These are phyloP conservation scores for Chironex yamaguchii DNA, from an alignment of 30 jellyfish, hydroid and myxozoan species.

Conservation along the genomic window DNA sequence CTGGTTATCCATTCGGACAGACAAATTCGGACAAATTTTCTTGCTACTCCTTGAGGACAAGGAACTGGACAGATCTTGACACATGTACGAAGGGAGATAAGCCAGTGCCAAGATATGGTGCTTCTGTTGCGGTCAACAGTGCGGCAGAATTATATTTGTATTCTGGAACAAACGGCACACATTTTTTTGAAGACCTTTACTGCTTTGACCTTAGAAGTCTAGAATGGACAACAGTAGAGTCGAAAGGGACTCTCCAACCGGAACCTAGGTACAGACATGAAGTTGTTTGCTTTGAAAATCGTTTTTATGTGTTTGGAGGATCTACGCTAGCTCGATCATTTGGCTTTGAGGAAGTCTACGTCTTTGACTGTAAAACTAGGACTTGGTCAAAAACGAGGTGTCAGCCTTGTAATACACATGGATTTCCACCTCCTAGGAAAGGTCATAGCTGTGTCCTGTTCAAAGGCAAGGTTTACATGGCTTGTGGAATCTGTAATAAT, in stretches of 20 bases:
- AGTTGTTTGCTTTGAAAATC: constrained; percentile 29
- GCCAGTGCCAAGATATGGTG: constrained; percentile 83
- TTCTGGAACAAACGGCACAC: constrained; percentile 82
- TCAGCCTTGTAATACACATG: constrained; percentile 25
- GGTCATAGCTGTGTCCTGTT: constrained; percentile 77
- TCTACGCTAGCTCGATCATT: constrained; percentile 1
- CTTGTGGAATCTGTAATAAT: constrained; percentile 67
- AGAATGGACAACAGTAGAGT: constrained; percentile 47
- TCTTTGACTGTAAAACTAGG: constrained; percentile 32
- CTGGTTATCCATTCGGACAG: constrained; percentile 85
- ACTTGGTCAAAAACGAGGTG: constrained; percentile 53
- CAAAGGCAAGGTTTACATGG: constrained; percentile 67
- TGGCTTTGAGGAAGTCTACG: constrained; percentile 54
- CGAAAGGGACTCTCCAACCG: constrained; percentile 29
- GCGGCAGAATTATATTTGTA: constrained; percentile 38
- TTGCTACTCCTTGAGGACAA: constrained; percentile 31
- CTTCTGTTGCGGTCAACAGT: constrained; percentile 58
- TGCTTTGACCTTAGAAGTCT: constrained; percentile 24
- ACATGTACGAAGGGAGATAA: background rate
- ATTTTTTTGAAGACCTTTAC: constrained; percentile 73
- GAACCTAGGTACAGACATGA: constrained; percentile 84
- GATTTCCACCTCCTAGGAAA: constrained; percentile 69
- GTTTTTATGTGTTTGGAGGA: constrained; percentile 82
- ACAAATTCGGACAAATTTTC: constrained; percentile 55
- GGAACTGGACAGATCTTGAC: constrained; percentile 41